Evolutionary conservation across 2,113 vertebrate genomes (phyloP), one percentile per base, ranked within the genome.

Genomic region (Gadus macrocephalus): DNA sequence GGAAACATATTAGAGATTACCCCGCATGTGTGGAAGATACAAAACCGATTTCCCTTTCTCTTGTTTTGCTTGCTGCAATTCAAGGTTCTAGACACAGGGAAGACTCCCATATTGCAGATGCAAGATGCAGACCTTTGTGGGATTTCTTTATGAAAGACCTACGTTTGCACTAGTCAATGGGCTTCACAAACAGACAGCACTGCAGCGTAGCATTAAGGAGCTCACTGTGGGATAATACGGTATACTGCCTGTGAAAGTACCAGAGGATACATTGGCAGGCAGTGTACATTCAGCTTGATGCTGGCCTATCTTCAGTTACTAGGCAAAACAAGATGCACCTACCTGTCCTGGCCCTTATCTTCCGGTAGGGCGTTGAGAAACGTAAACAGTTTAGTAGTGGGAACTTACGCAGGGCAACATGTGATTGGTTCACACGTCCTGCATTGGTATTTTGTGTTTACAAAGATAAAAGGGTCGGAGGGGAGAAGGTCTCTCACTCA

Each of bases 1-100:
- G 94, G 94, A 94, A 96, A 96, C 96, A 98, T 95, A 98, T 96
- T 96, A 98, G 89, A 99, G 96, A 95, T 99, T 98, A 99, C 96
- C 94, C 92, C 93, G 97, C 91, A 99, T 98, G 96, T 98, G 97
- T 97, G 96, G 95, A 96, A 98, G 90, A 92, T 93, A 95, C 49
- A 81, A 66, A 71, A 27, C 27, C 67, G 65, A 61, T 27, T 25
- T 53, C 11, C 9, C 2, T 15, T 15, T 49, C 42, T 49, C 42
- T 49, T 49, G 42, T 9, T 49, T 35, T 35, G 6, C 31, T 7
- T 25, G 38, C 11, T 42, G 11, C 5, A 11, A 42, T 6, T 49
- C 12, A 49, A 49, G 42, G 11, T 9, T 49, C 42, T 49, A 49
- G 6, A 49, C 42, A 49, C 42, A 49, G 42, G 8, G 42, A 2